Conservation (phyloP, 1,140 invertebrate species). For the Drosophila watanabei region DNA sequence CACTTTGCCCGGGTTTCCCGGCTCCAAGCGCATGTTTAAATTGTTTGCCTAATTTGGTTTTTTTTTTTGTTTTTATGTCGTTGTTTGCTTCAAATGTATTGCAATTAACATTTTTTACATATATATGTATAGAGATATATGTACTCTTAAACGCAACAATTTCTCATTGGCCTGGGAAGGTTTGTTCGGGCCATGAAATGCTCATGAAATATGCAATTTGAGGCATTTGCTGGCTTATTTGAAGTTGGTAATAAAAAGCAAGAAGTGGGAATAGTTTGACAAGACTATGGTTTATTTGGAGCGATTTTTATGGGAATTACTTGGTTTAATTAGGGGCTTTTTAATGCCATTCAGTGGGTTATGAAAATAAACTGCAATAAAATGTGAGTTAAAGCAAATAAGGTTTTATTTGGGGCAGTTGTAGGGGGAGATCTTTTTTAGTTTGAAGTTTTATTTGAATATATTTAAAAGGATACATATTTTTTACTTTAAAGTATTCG, state of each 20-base stretch:
- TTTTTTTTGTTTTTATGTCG: constrained; percentile 9
- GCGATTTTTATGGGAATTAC: constrained; percentile 41
- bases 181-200: constrained; percentile 53
- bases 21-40: constrained; percentile 70
- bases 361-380: constrained; percentile 13
- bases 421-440: not conserved
- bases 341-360: constrained; percentile 12
- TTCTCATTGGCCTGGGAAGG: constrained; percentile 74
- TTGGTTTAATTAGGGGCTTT: constrained; percentile 30
- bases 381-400: not conserved
- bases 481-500: not conserved
- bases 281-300: constrained; percentile 35
- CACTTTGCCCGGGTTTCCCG: constrained; percentile 73
- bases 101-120: constrained; percentile 75
- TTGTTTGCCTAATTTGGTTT: constrained; percentile 79
- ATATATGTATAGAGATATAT: constrained; percentile 13
- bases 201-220: constrained; percentile 67
- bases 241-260: constrained; percentile 22
- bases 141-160: constrained; percentile 69
- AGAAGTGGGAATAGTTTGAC: constrained; percentile 37
- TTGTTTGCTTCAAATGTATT: constrained; percentile 62
- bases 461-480: too few species aligned
- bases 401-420: not conserved
- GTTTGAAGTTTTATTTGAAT: not conserved
- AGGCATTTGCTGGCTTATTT: constrained; percentile 36